Conservation (phyloP, 2,888 invertebrate genomes). For the Standfussiana lucernea region DNA sequence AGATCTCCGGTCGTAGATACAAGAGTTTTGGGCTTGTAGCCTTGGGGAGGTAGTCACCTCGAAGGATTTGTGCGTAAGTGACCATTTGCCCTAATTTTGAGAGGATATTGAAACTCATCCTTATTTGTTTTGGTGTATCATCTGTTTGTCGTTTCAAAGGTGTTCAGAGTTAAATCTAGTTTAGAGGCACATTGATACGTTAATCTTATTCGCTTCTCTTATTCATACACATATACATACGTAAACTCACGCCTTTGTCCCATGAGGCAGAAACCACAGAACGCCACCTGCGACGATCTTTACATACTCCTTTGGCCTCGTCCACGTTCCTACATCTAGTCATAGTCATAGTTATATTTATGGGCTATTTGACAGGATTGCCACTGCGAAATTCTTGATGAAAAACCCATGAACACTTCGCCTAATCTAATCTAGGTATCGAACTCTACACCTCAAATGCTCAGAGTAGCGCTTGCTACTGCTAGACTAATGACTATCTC, state of each 20-base stretch:
- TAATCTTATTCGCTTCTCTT: background rate
- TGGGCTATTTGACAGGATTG: background rate
- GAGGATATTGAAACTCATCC: background rate
- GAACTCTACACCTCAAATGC: background rate
- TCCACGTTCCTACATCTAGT: too few relatives aligned
- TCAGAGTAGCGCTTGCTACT: background rate
- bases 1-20: slow-evolving; percentile 19
- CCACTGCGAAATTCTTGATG: background rate
- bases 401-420: background rate
- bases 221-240: too few relatives aligned
- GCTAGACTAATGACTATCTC: background rate
- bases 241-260: too few relatives aligned
- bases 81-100: background rate
- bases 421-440: background rate
- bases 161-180: background rate
- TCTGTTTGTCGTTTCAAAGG: background rate
- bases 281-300: too few relatives aligned
- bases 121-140: slow-evolving; percentile 1
- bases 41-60: background rate
- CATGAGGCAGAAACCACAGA: too few relatives aligned
- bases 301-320: too few relatives aligned
- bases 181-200: background rate
- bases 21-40: background rate
- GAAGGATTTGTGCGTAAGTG: background rate
- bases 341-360: background rate